Conservation (phyloP, 2,113 vertebrate species). For the Tautogolabrus adspersus region DNA sequence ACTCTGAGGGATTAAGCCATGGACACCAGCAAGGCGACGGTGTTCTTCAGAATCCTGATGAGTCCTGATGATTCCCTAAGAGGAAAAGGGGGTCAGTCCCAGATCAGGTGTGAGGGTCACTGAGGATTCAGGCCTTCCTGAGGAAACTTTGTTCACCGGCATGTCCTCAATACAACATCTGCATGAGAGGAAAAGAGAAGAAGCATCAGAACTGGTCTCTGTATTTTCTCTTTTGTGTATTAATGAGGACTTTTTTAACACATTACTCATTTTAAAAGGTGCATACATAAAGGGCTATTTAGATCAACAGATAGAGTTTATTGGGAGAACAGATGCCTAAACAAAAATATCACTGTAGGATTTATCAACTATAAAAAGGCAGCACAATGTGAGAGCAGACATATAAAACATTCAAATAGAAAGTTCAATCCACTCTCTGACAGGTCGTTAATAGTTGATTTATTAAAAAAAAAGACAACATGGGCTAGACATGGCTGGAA, state of each 20-base stretch:
- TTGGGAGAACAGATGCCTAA: background rate
- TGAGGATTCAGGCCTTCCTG: constrained; percentile 47
- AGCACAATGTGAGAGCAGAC: background rate
- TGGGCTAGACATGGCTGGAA: background rate
- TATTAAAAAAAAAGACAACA: background rate
- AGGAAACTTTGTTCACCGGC: constrained; percentile 19
- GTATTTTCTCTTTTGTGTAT: background rate
- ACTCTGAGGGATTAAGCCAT: constrained; percentile 20
- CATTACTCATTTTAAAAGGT: too few species aligned
- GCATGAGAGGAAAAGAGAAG: constrained; percentile 17
- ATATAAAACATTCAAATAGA: background rate
- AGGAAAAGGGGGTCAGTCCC: constrained; percentile 31
- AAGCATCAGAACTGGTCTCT: background rate
- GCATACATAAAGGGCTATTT: background rate
- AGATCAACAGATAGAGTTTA: background rate
- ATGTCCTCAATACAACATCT: constrained; percentile 31
- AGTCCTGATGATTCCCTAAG: constrained; percentile 30
- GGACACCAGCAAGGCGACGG: constrained; percentile 15
- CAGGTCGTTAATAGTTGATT: constrained; percentile 1
- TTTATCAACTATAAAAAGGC: background rate
- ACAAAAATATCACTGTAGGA: background rate
- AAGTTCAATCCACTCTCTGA: background rate
- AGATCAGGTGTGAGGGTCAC: constrained; percentile 27
- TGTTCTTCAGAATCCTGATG: constrained; percentile 19
- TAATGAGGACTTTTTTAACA: too few species aligned